Percentiles rank a stretch among this genome's conserved stretches.
These are phyloP conservation scores for Cryptomyrus ogoouensis DNA, from an alignment of 2,113 vertebrate genomes.

Conservation along the genomic window DNA sequence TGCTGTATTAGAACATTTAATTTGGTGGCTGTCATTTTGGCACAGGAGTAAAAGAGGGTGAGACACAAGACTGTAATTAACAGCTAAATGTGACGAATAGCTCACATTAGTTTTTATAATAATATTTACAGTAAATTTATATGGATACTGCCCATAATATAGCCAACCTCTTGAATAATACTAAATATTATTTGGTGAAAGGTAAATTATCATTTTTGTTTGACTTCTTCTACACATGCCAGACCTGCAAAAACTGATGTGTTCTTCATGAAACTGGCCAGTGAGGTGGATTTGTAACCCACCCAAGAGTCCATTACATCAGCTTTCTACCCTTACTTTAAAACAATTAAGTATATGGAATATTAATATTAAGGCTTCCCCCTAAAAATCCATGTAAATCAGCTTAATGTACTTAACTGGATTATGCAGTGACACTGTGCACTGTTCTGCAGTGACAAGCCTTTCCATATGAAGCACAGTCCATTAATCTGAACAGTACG, in stretches of 20 bases:
- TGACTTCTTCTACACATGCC: not conserved
- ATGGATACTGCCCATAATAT: not conserved
- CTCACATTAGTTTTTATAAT: conserved; percentile 29
- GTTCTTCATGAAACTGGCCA: not conserved
- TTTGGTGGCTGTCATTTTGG: conserved; percentile 19
- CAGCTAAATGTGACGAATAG: conserved; percentile 45
- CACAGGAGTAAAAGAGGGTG: conserved; percentile 44
- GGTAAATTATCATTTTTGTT: not conserved
- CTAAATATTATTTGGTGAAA: not conserved
- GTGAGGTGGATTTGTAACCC: not conserved
- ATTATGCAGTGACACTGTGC: not conserved
- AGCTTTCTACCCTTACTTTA: not conserved
- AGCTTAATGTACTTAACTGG: not conserved
- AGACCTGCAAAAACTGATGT: not conserved
- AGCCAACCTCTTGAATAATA: not conserved
- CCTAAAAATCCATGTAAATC: not conserved
- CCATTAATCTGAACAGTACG: conserved; percentile 12
- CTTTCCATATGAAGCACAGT: conserved; percentile 27
- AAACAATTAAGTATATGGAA: not conserved
- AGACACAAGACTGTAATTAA: conserved; percentile 41
- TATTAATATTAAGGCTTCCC: not conserved
- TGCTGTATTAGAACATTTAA: conserved; percentile 26
- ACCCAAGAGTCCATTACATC: not conserved
- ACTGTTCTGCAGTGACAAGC: not conserved
- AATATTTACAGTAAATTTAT: not conserved